phyloP scores from a whole-genome alignment of 2,113 vertebrate genomes.

The Bos indicus region DNA sequence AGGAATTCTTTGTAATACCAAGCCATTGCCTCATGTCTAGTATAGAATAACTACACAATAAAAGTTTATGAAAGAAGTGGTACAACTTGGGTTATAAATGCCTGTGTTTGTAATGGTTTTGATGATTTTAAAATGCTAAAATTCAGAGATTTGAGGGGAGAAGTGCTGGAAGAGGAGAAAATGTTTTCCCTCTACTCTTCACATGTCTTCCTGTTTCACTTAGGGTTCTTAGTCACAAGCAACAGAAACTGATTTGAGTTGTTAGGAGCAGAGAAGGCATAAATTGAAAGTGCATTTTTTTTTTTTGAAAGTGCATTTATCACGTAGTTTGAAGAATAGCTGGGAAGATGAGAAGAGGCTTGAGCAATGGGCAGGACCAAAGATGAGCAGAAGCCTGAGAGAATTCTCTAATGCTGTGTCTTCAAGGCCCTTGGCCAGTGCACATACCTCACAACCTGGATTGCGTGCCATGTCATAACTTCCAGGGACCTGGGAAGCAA shows the following conservation, averaged over 20 bases:
- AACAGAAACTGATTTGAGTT: background rate
- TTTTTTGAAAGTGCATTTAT: background rate
- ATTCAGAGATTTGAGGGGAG: background rate
- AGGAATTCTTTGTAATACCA: background rate
- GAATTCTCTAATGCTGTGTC: background rate
- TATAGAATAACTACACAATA: background rate
- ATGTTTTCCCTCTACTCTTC: background rate
- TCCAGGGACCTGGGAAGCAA: background rate
- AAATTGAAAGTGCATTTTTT: background rate
- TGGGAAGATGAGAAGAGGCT: background rate
- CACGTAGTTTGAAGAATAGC: background rate
- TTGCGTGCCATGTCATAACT: background rate
- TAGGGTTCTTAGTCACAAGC: background rate
- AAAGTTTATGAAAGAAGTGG: background rate
- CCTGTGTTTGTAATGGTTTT: background rate
- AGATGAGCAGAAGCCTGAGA: background rate
- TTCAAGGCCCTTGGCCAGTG: background rate
- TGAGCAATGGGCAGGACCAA: background rate
- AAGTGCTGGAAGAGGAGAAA: background rate
- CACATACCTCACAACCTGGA: background rate
- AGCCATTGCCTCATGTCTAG: background rate
- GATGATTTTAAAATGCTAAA: constrained; percentile 9
- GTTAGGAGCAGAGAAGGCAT: background rate
- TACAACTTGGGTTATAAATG: background rate
- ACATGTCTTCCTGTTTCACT: background rate